These are phyloP conservation scores for Cinclus mexicanus DNA, from an alignment of 2,113 vertebrate genomes.

Conservation along the genomic window DNA sequence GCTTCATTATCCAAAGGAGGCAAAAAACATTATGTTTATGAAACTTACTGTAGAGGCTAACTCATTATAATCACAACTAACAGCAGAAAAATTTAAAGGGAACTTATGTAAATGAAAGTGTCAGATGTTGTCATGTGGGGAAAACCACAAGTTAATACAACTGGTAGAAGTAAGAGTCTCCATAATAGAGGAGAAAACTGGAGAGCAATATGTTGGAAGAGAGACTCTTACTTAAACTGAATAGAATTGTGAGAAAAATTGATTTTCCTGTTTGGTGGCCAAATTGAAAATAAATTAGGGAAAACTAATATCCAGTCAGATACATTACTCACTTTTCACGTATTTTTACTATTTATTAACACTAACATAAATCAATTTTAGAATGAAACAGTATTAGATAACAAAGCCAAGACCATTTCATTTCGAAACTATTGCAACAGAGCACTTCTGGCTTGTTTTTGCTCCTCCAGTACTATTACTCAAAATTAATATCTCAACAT, in stretches of 20 bases:
- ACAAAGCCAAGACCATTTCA: neutral
- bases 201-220: neutral
- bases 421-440: slow-evolving; percentile 12
- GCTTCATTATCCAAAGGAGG: slow-evolving; percentile 17
- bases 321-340: neutral
- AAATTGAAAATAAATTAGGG: slow-evolving; percentile 26
- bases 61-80: neutral
- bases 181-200: neutral
- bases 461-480: neutral
- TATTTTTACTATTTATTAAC: slow-evolving; percentile 31
- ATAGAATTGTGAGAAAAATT: slow-evolving; percentile 29
- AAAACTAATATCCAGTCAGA: slow-evolving; percentile 27
- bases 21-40: slow-evolving; percentile 23
- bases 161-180: neutral
- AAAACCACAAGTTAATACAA: neutral
- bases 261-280: slow-evolving; percentile 26
- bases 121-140: neutral
- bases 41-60: slow-evolving; percentile 11
- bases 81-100: neutral
- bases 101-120: neutral
- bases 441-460: neutral
- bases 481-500: neutral
- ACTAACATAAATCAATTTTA: slow-evolving; percentile 27
- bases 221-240: neutral
- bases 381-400: neutral